Evolutionary conservation across 2,113 vertebrate genomes (phyloP), one percentile per base, ranked within the genome.

Genomic region (Oryzias melastigma): DNA sequence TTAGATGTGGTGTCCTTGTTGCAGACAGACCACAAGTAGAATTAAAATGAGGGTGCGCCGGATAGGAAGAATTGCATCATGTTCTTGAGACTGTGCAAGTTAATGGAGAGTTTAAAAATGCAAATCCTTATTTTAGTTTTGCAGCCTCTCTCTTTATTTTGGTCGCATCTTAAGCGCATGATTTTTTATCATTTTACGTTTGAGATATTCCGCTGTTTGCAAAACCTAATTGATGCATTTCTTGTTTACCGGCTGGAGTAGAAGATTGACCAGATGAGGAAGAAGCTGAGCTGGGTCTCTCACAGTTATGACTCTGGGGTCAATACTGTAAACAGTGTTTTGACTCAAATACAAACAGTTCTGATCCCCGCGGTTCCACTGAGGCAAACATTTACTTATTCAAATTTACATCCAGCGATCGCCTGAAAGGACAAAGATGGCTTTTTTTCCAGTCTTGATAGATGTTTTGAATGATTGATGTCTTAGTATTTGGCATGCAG

Each of bases 381-480:
- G 78, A 80, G 80, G 62, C 73, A 82, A 82, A 74, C 79, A 81
- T 80, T 83, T 80, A 73, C 85, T 81, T 78, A 75, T 75, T 62
- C 68, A 82, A 63, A 83, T 84, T 58, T 60, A 81, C 73, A 82
- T 58, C 51, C 75, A 65, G 56, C 65, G 54, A 65, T 65, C 62
- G 70, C 73, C 66, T 60, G 40, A 60, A 65, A 75, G 59, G 62
- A 77, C 68, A 68, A 73, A 59, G 53, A 20, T 47, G 55, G 47
- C 25, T 14, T 65, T 60, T 59, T 45, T 51, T 13, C 54, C 41
- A 51, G 54, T 69, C 65, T 62, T 60, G 18, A 72, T 73, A 58
- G 52, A 65, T 40, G 57, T 65, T 59, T 25, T 43, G 52, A 35
- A 56, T 77, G 68, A 83, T 72, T 63, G 66, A 72, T 72, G 62